Base-by-base conservation (phyloP, 1,140 invertebrate genomes). In the Marisa cornuarietis region DNA sequence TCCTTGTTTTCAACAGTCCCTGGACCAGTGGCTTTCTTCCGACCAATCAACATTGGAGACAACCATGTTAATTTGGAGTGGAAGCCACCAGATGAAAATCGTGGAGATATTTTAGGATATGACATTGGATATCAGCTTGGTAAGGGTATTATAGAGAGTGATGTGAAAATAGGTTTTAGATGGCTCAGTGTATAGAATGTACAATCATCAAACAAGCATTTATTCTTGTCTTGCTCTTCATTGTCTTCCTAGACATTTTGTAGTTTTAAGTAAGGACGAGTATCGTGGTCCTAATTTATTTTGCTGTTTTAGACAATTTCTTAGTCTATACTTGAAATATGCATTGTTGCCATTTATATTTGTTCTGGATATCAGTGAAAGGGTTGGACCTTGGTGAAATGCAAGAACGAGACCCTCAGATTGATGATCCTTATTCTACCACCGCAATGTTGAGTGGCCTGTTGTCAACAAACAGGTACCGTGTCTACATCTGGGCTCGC, bases 41-140 rank as follows among this genome's bases (percentile, higher is more conserved):
- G 96, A 86, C 96, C 95, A 0, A 94, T 94, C 86, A 96, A 95
- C 0, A 93, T 97, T 87, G 97, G 97, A 26, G 96, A 96, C 0
- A 98, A 95, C 51, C 96, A 96, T n/a, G 94, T 99, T 86, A 94
- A 94, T 78, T 90, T 99, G 1, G 93, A 93, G 58, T 99, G 98
- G 98, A 94, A 96, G 86, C 94, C 94, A 88, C 98, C 98, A 58
- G 92, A 95, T 26, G 95, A 97, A 86, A 94, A 96, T 22, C 99
- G 99, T 91, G 98, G 98, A 62, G 93, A 95, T 79, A 90, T 99
- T 1, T 96, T 94, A 3, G 97, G 97, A 14, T 99, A 99, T 90
- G 95, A 95, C 88, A 96, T 99, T 85, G 96, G 95, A 88, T 98
- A 96, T 90, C 94, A 96, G 87, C 93, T 88, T 94, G 84, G 95